phyloP scores from a whole-genome alignment of 2,888 invertebrate genomes.

The Coelopa pilipes region DNA sequence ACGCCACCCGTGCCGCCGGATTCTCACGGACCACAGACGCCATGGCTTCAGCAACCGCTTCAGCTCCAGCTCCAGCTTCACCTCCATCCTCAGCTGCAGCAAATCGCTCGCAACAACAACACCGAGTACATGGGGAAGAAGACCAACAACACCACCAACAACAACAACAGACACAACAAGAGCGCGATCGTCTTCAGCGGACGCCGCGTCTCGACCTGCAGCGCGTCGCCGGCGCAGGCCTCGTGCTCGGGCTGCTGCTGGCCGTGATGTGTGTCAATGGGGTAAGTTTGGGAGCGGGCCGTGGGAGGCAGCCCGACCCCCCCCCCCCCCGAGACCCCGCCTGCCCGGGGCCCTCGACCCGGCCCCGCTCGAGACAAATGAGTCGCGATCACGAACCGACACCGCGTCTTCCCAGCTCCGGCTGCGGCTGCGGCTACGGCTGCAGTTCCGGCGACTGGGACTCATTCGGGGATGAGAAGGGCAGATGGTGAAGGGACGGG shows the following conservation, averaged over 20 bases:
- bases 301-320: too few relatives aligned
- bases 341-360: too few relatives aligned
- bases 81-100: constrained; percentile 41
- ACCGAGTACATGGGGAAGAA: constrained; percentile 31
- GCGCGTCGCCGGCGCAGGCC: constrained; percentile 48
- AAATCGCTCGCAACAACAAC: constrained; percentile 41
- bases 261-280: constrained; percentile 66
- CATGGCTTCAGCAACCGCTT: constrained; percentile 41
- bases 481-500: too few relatives aligned
- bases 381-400: too few relatives aligned
- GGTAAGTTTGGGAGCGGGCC: constrained; percentile 57
- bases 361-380: too few relatives aligned
- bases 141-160: constrained; percentile 37
- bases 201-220: constrained; percentile 42
- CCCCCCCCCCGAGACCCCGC: too few relatives aligned
- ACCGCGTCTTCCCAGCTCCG: too few relatives aligned
- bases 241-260: constrained; percentile 60
- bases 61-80: too few relatives aligned
- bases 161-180: constrained; percentile 36
- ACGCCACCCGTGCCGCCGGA: constrained; percentile 45
- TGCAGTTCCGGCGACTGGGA: too few relatives aligned
- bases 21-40: constrained; percentile 28
- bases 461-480: too few relatives aligned
- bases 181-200: constrained; percentile 44
- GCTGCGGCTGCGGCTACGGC: too few relatives aligned